A percentile compares a stretch with the other conserved stretches of the same genome.
These are phyloP conservation scores for Loripinus fragilis DNA, from an alignment of 2,888 invertebrate species.

Conservation along the genomic window DNA sequence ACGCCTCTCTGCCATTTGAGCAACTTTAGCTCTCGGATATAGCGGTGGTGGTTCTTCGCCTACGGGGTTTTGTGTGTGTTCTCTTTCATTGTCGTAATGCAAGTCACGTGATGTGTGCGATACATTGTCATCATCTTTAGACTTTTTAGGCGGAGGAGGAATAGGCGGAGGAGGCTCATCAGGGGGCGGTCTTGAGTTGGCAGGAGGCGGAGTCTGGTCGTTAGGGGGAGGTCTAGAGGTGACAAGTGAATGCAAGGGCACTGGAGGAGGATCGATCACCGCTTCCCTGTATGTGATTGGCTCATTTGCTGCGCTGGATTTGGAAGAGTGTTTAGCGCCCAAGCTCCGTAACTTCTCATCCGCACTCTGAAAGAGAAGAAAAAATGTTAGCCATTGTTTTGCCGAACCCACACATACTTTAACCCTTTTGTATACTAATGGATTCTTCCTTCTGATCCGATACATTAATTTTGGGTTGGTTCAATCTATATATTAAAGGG, in stretches of 20 bases:
- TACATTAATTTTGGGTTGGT: too few relatives aligned
- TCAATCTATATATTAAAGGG: too few relatives aligned
- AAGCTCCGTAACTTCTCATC: conserved; percentile 77
- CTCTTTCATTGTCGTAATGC: background rate
- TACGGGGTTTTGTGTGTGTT: background rate
- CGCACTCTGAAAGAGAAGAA: conserved; percentile 70
- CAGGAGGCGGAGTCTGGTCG: conserved; percentile 49
- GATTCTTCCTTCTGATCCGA: too few relatives aligned
- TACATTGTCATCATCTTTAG: background rate
- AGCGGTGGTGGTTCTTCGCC: conserved; percentile 42
- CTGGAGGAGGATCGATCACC: conserved; percentile 15
- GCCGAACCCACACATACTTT: background rate
- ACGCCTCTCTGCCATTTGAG: conserved; percentile 70
- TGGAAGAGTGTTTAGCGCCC: conserved; percentile 56
- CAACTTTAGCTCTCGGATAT: conserved; percentile 42
- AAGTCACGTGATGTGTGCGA: background rate
- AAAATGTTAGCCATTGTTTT: background rate
- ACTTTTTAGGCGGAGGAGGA: conserved; percentile 18
- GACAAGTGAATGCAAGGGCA: background rate
- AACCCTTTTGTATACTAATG: too few relatives aligned
- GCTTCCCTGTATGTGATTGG: conserved; percentile 51
- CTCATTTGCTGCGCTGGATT: conserved; percentile 22
- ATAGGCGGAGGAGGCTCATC: conserved; percentile 52
- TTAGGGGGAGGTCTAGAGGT: conserved; percentile 36
- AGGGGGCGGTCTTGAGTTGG: conserved; percentile 31